Percentiles rank a stretch among this genome's conserved stretches.
Conservation (phyloP, 1,140 invertebrate species). For the Reticulitermes speratus region DNA sequence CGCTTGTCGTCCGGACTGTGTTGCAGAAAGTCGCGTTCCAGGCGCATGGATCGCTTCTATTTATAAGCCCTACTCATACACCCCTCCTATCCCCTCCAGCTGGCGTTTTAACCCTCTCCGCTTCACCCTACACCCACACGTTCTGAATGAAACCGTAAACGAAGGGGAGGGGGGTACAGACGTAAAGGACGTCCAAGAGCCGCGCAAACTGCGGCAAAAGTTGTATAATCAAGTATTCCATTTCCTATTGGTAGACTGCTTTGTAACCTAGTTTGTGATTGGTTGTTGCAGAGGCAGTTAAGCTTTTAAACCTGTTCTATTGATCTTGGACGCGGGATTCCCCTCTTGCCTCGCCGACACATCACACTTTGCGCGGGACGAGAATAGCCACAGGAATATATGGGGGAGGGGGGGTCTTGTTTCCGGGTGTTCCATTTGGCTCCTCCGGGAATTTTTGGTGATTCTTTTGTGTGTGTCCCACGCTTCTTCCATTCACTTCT, state of each 20-base stretch:
- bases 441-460: background rate
- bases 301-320: constrained; percentile 8
- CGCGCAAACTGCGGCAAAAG: background rate
- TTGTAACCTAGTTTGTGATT: constrained; percentile 2
- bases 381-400: background rate
- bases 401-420: background rate
- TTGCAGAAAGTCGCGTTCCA: constrained; percentile 34
- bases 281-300: background rate
- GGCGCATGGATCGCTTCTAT: constrained; percentile 43
- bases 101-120: constrained; percentile 42
- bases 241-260: background rate
- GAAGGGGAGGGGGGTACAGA: constrained; percentile 33
- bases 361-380: background rate
- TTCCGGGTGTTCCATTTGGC: constrained; percentile 8
- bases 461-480: background rate
- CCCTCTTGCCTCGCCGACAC: background rate
- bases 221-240: background rate
- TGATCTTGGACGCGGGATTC: constrained; percentile 13
- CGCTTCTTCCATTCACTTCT: background rate
- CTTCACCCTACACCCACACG: constrained; percentile 53
- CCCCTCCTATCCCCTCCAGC: constrained; percentile 41
- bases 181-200: constrained; percentile 23
- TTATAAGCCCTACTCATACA: constrained; percentile 50
- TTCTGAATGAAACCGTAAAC: constrained; percentile 57
- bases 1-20: constrained; percentile 26